Evolutionary conservation across 2,797 vertebrate species (phyloP), one percentile per base, ranked within the genome.

Genomic region (Syngnathus rostellatus): DNA sequence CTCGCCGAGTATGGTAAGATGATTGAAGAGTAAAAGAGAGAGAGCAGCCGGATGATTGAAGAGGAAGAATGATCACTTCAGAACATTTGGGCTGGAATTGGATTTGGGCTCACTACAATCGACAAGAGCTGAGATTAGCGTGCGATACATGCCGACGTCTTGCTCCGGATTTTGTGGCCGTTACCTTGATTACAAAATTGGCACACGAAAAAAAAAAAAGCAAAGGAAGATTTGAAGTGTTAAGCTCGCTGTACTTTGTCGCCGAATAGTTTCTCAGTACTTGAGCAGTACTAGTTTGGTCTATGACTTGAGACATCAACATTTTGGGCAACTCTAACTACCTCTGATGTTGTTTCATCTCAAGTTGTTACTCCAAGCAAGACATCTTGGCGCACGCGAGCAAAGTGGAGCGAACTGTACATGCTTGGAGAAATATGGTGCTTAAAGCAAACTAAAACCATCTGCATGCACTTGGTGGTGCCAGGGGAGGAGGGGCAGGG

Each of bases 391-490:
- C 54, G 14, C 11, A 57, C 23, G 1, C 25, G 14, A 2, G 0
- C 23, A 12, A 57, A 57, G 23, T 37, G 54, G 11, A 57, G 54
- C 23, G 19, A 60, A 60, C 38, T 60, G 58, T 60, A 41, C 58
- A 2, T 60, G 38, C 38, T 60, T 21, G 38, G 38, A 11, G 38
- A 39, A 60, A 60, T 37, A 14, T 2, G 10, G 54, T 14, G 54
- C 25, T 57, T 64, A 77, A 70, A 82, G 78, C 81, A 78, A 94
- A 91, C 89, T 65, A 74, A 81, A 88, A 92, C 84, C 92, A 8
- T 86, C 94, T 94, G 94, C 95, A 93, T 93, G 94, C 94, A 88
- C 72, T 82, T 65, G 73, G 63, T 68, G 84, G 86, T 83, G 71
- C 82, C 82, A 16, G 50, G 21, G 53, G 53, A 0, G 21, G 25